Conservation (phyloP, 2,113 vertebrate species). For the Atlantisia rogersi region DNA sequence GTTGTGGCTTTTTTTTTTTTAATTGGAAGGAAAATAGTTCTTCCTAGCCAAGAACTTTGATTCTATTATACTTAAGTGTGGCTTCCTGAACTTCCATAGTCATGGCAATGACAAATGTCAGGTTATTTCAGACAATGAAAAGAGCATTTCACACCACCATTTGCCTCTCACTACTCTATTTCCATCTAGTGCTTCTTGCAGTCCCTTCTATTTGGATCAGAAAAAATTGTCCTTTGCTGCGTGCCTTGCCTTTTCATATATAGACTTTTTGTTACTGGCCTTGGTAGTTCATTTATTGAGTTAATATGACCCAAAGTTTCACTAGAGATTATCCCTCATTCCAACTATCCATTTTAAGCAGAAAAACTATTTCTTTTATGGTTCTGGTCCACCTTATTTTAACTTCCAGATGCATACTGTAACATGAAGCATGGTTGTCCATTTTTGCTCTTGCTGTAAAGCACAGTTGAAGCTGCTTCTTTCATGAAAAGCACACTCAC, state of each 20-base stretch:
- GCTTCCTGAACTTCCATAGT: neutral
- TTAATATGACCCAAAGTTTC: neutral
- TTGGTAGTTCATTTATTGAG: neutral
- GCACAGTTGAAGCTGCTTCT: neutral
- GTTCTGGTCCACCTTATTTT: neutral
- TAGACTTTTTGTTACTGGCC: neutral
- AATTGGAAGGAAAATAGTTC: neutral
- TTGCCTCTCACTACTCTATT: neutral
- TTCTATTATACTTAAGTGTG: neutral
- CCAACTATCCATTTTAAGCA: neutral
- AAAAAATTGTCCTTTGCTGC: neutral
- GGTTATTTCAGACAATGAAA: neutral
- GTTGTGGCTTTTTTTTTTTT: neutral
- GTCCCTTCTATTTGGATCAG: neutral
- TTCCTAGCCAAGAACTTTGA: neutral
- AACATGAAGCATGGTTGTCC: neutral
- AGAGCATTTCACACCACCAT: neutral
- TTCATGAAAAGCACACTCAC: neutral
- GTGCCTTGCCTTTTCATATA: neutral
- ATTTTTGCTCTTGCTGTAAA: neutral
- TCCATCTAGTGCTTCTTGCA: neutral
- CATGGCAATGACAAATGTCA: neutral
- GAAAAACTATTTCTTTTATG: neutral
- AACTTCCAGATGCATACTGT: neutral
- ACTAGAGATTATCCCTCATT: neutral